Conservation (phyloP, 2,888 invertebrate species). For the Parthenolecanium corni region DNA sequence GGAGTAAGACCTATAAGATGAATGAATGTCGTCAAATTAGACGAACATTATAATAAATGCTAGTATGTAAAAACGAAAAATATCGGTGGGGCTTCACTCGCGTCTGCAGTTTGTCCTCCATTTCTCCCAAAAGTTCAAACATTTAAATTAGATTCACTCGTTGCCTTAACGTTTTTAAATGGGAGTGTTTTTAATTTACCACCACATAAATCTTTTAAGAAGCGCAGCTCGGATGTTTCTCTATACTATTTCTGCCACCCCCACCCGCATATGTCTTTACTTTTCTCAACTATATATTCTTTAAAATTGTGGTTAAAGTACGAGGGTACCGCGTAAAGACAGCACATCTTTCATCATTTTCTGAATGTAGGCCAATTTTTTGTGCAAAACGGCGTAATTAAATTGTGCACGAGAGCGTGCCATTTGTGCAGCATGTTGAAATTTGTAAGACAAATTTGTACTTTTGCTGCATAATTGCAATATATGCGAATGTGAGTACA, state of each 20-base stretch:
- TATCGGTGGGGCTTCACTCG: not conserved
- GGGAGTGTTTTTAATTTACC: slow-evolving; percentile 27
- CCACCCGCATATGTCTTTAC: not conserved
- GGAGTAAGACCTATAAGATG: slow-evolving; percentile 6
- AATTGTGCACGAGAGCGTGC: slow-evolving; percentile 10
- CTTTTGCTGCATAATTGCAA: too few species aligned
- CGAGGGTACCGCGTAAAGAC: not conserved
- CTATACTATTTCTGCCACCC: not conserved
- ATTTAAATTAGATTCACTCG: slow-evolving; percentile 23
- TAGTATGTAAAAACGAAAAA: not conserved
- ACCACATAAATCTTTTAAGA: slow-evolving; percentile 20
- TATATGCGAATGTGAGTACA: too few species aligned
- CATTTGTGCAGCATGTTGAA: not conserved
- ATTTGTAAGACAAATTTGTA: too few species aligned
- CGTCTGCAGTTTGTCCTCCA: slow-evolving; percentile 7
- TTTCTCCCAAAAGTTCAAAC: slow-evolving; percentile 23
- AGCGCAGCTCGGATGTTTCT: not conserved
- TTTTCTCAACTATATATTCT: not conserved
- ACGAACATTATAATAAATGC: slow-evolving; percentile 27
- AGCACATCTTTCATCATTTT: not conserved
- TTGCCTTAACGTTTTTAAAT: slow-evolving; percentile 21
- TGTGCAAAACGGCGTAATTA: not conserved
- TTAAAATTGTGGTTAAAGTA: not conserved
- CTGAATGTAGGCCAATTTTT: slow-evolving; percentile 9
- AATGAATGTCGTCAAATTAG: slow-evolving; percentile 27